Base-by-base conservation (phyloP, 2,888 invertebrate genomes). In the Acleris literana region DNA sequence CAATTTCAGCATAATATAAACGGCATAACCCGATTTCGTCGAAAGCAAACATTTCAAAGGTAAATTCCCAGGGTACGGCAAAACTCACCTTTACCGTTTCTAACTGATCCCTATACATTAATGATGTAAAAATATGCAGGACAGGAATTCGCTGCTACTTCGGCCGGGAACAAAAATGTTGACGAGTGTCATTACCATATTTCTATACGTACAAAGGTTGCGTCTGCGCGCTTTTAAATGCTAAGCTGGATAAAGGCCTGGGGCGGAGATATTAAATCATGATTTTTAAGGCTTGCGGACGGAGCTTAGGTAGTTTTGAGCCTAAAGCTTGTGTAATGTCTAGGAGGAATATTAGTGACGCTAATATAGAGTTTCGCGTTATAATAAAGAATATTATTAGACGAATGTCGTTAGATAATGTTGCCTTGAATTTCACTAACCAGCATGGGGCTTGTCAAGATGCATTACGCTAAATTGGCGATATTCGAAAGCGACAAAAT, bases 121-220 rank as follows among this genome's bases (percentile, higher is more conserved):
- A 66, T 62, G 66, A 66, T 66, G 66, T 62, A 66, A 66, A 66
- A 66, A 66, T 66, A 66, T 66, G 66, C 66, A 66, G 66, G 66
- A 62, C 62, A 44, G 57, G 66, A 52, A 66, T 66, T 53, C 56
- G 57, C 29, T 52, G 51, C 61, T 49, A 55, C 65, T 55, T 52
- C 46, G 39, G 22, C 52, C 61, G 51, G 66, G 48, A 57, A 57
- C 66, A 66, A 66, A 66, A 66, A 66, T 66, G 52, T 66, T 62
- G 66, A 66, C 62, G 61, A 62, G 62, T 51, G 56, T 44, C 22
- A 66, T 66, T 66, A 66, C 52, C 66, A 66, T 66, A 66, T 62
- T 66, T 52, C 60, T 66, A 57, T 62, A 56, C 56, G 52, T 66
- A 62, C 57, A 66, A 62, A 66, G 65, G 60, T 55, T 65, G 60